Base-by-base conservation (phyloP, 2,113 vertebrate genomes). In the Anguilla japonica region DNA sequence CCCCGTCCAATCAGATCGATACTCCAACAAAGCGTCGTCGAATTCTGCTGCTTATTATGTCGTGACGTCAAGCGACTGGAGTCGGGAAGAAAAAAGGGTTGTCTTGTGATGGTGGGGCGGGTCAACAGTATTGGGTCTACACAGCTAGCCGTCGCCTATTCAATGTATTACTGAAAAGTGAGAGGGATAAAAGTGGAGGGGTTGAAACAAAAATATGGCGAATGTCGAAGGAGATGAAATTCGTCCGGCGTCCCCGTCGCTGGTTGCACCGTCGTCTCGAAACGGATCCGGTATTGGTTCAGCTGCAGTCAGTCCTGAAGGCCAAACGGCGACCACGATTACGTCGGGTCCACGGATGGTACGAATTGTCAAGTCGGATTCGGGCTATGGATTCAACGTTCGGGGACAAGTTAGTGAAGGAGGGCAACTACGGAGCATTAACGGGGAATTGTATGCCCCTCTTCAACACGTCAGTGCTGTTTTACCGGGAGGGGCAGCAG, bases 401-500 rank as follows among this genome's bases (percentile, higher is more conserved):
- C 97, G 98, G 90, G 98, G 98, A 14, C 98, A 99, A 94, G 98
- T 99, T 75, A 98, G 98, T 94, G 98, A 99, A 93, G 98, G 98
- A 87, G 98, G 98, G 18, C 98, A 98, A 89, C 97, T 99, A 41
- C 97, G 98, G 92, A 98, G 98, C 96, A 99, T 99, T 96, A 97
- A 98, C 96, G 98, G 98, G 60, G 97, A 98, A 91, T 95, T 99
- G 92, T 99, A 99, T 94, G 97, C 98, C 84, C 98, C 98, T 88
- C 97, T 99, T 84, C 98, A 99, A 96, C 98, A 99, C 92, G 98
- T 99, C 94, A 98, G 97, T 93, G 98, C 97, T 85, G 98, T 99
- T 88, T 92, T 98, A 91, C 97, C 97, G 89, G 98, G 97, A 13
- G 98, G 98, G 26, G 97, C 98, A 4, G 98, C 98, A 41, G 97